Evolutionary conservation across 2,888 invertebrate species (phyloP).

Genomic region (Ornithoptera alexandrae): DNA sequence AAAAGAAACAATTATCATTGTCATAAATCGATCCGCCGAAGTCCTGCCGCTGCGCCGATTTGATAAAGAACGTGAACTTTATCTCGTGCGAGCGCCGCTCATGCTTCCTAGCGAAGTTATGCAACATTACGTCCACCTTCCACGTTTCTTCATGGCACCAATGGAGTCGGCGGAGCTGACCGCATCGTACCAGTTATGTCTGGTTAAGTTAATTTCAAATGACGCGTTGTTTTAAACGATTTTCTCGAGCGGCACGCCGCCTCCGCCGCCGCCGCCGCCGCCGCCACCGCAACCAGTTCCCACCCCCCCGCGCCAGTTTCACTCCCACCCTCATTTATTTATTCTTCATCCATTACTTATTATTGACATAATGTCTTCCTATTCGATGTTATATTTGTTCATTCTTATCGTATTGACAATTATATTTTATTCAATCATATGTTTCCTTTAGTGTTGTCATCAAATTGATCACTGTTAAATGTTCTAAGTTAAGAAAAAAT

Average conservation of each 20-base stretch:
- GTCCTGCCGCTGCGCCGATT: not conserved
- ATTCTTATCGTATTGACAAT: too few species aligned
- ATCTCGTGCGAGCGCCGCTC: conserved; percentile 30
- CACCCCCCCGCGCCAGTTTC: too few species aligned
- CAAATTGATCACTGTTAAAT: too few species aligned
- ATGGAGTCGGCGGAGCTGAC: conserved; percentile 43
- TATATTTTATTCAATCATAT: too few species aligned
- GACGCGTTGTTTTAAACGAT: conserved; percentile 47
- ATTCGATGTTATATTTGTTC: too few species aligned
- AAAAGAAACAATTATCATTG: conserved; percentile 1
- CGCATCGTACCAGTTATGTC: conserved; percentile 53
- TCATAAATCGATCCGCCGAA: conserved; percentile 1
- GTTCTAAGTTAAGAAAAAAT: too few species aligned
- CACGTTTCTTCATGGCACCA: conserved; percentile 53
- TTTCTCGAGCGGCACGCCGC: conserved; percentile 23
- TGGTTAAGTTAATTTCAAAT: conserved; percentile 49
- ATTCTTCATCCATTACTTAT: too few species aligned
- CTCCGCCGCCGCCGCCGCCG: conserved; percentile 9
- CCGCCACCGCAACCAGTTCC: not conserved
- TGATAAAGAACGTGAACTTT: conserved; percentile 8
- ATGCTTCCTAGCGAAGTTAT: conserved; percentile 51
- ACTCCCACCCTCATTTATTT: too few species aligned
- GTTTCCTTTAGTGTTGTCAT: too few species aligned
- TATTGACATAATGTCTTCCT: too few species aligned
- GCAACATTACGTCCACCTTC: conserved; percentile 52